phyloP scores from a whole-genome alignment of 1,140 invertebrate species.

The Proctacanthus coquilletti region DNA sequence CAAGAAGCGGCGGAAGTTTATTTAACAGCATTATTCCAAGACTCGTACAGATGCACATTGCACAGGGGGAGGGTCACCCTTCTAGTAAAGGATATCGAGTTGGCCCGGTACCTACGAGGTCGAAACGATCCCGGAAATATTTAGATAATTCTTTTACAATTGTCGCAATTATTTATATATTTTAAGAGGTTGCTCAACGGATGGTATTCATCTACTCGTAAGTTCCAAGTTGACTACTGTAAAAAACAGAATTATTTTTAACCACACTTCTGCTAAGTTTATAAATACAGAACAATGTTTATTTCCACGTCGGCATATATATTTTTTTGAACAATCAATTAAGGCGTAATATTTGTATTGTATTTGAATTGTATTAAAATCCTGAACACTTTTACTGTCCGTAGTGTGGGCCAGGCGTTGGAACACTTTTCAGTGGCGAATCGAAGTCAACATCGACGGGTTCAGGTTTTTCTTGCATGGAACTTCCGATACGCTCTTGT shows the following conservation, averaged over 20 bases:
- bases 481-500: slow-evolving; percentile 56
- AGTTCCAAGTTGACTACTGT: no score
- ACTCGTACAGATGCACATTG: slow-evolving; percentile 49
- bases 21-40: slow-evolving; percentile 58
- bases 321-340: no score
- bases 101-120: slow-evolving; percentile 30
- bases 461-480: slow-evolving; percentile 42
- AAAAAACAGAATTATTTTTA: no score
- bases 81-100: slow-evolving; percentile 44
- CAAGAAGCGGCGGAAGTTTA: slow-evolving; percentile 63
- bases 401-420: slow-evolving; percentile 60
- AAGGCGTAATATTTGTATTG: no score
- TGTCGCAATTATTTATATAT: no score
- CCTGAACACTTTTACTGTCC: slow-evolving; percentile 12
- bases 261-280: no score
- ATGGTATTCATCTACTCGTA: no score
- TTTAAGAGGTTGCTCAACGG: no score
- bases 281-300: no score
- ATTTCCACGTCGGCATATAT: no score
- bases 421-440: slow-evolving; percentile 72
- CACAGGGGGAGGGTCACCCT: slow-evolving; percentile 63
- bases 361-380: no score
- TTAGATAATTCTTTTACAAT: no score
- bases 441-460: slow-evolving; percentile 58
- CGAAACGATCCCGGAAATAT: slow-evolving; percentile 4